Evolutionary conservation across 2,113 vertebrate species (phyloP).

Genomic region (Saccopteryx bilineata): DNA sequence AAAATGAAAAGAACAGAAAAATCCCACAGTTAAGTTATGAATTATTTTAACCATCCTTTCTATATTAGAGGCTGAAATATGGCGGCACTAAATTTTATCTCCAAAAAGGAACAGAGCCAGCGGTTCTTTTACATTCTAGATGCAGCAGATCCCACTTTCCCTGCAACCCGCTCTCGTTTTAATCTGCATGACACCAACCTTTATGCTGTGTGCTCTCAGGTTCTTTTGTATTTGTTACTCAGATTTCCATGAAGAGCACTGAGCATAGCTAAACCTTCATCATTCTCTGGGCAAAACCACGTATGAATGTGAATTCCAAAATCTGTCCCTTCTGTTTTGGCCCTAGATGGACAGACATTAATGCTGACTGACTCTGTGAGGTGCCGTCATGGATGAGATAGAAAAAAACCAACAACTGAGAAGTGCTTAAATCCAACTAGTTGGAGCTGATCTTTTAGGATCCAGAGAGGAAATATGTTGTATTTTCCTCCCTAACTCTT

Average conservation of each 20-base stretch:
- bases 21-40: background rate
- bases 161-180: conserved; percentile 50
- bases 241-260: conserved; percentile 61
- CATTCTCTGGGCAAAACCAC: conserved; percentile 56
- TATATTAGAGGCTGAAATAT: conserved; percentile 44
- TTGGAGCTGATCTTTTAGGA: conserved; percentile 19
- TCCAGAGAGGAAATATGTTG: background rate
- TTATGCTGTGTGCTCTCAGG: conserved; percentile 3
- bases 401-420: background rate
- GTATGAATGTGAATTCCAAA: conserved; percentile 66
- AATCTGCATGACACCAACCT: conserved; percentile 38
- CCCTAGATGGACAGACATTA: background rate
- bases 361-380: conserved; percentile 50
- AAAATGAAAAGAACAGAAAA: conserved; percentile 39
- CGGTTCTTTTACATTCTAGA: conserved; percentile 51
- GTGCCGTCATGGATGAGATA: background rate
- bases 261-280: conserved; percentile 51
- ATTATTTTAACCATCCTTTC: conserved; percentile 37
- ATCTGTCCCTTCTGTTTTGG: conserved; percentile 15
- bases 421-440: conserved; percentile 35
- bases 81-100: background rate
- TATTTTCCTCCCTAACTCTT: background rate
- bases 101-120: conserved; percentile 18
- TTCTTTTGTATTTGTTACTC: conserved; percentile 70
- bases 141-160: background rate